Base-by-base conservation (phyloP, 1,140 invertebrate species). In the Pseudomyrmex cubaensis region DNA sequence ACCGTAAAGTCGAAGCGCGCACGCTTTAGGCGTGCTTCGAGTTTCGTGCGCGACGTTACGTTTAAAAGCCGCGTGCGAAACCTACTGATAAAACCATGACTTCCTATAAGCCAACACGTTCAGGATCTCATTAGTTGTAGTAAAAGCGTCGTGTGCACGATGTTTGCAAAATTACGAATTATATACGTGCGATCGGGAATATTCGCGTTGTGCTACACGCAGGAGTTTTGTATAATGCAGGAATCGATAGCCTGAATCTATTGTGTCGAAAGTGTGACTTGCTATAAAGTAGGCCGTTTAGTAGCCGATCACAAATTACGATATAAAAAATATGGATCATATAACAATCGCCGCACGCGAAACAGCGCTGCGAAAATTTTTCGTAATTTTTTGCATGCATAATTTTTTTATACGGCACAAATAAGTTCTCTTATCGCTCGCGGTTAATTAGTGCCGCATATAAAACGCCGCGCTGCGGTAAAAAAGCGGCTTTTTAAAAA, bases 1-100 rank as follows among this genome's bases (percentile, higher is more conserved):
- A 44, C 74, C 52, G 61, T 76, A 52, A 15, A 17, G 20, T n/a
- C 62, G 62, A 13, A 67, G 74, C 67, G 35, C 35, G 35, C 64
- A 80, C 76, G 76, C 52, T 25, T 48, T 72, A 35, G n/a, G 35
- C 63, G 35, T 64, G 63, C 74, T 67, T 35, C 74, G 25, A 25
- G n/a, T 77, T 67, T 67, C 74, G 48, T 67, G 74, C 74, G 74
- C 52, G 62, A 54, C 74, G 62, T 77, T 77, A 67, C 17, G 46
- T 67, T 63, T 35, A 35, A 35, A 35, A 35, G 35, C 62, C 62
- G 74, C 74, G 73, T 62, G 73, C 73, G 46, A 46, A 25, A 15
- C 12, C 48, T 1, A 67, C 62, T 77, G 74, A 77, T 77, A 56
- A 67, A 66, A 44, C 67, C 67, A 54, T 67, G 25, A n/a, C 62